phyloP scores from a whole-genome alignment of 2,888 invertebrate genomes.

The Neoaliturus tenellus region DNA sequence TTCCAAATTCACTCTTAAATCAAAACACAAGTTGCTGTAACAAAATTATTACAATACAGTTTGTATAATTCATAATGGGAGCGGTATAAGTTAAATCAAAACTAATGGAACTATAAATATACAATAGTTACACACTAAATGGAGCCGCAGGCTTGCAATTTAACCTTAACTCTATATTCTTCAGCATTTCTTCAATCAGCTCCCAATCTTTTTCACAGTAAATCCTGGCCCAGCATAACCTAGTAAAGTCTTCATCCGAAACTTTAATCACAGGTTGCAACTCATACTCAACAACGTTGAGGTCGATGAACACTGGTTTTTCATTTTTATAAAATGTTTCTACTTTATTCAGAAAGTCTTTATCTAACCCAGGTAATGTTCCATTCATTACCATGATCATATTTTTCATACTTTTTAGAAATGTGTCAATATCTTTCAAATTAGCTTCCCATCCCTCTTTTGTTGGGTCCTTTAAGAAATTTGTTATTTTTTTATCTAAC shows the following conservation, averaged over 20 bases:
- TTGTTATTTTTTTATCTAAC: conserved; percentile 20
- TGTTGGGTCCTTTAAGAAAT: conserved; percentile 30
- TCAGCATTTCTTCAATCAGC: not conserved
- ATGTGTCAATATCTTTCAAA: conserved; percentile 22
- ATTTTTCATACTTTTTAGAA: conserved; percentile 22
- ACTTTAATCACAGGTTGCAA: conserved; percentile 33
- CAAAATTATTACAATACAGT: no score
- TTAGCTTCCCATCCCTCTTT: conserved; percentile 44
- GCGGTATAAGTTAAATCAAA: no score
- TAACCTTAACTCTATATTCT: conserved; percentile 11
- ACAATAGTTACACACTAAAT: no score
- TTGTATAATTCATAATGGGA: no score
- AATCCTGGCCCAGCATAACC: conserved; percentile 20
- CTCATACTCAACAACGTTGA: conserved; percentile 38
- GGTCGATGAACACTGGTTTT: conserved; percentile 25
- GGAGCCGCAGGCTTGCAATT: not conserved
- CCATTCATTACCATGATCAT: conserved; percentile 39
- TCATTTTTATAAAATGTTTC: not conserved
- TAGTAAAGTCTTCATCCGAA: conserved; percentile 30
- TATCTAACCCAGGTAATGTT: conserved; percentile 9
- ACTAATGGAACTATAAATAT: no score
- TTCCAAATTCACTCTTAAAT: no score
- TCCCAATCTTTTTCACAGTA: conserved; percentile 42
- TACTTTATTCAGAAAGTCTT: conserved; percentile 14
- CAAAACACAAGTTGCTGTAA: no score